phyloP scores from a whole-genome alignment of 2,888 invertebrate species.

The Melangyna quadrimaculata region DNA sequence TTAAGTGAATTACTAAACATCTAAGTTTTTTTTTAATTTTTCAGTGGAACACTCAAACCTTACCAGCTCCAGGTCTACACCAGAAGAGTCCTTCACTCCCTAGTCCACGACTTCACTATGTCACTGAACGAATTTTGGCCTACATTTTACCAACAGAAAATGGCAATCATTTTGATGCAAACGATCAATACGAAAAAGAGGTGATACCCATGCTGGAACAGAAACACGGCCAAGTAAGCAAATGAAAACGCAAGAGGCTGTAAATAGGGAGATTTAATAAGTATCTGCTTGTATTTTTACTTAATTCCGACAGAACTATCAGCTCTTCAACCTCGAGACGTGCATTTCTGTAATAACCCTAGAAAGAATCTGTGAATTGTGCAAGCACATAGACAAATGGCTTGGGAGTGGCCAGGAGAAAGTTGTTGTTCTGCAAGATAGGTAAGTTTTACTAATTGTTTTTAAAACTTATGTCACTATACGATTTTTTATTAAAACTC shows the following conservation, averaged over 20 bases:
- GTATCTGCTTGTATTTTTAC: slow-evolving; percentile 1
- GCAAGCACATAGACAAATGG: slow-evolving; percentile 97
- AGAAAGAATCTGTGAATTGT: slow-evolving; percentile 93
- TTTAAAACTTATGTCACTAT: background rate
- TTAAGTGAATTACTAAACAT: too few species aligned
- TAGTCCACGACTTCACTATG: slow-evolving; percentile 74
- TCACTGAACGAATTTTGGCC: slow-evolving; percentile 75
- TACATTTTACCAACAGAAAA: slow-evolving; percentile 74
- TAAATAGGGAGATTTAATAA: background rate
- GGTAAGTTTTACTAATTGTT: slow-evolving; percentile 82
- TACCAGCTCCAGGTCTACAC: slow-evolving; percentile 31
- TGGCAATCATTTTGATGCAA: slow-evolving; percentile 58
- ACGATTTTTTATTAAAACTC: background rate
- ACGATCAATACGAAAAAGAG: slow-evolving; percentile 75
- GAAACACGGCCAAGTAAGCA: slow-evolving; percentile 75
- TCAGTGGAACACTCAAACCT: slow-evolving; percentile 49
- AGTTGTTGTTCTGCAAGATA: slow-evolving; percentile 93
- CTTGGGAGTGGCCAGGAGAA: slow-evolving; percentile 90
- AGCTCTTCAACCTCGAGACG: slow-evolving; percentile 75
- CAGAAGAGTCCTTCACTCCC: slow-evolving; percentile 26
- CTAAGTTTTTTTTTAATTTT: slow-evolving; percentile 1
- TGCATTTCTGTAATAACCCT: slow-evolving; percentile 83
- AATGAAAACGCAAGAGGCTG: background rate
- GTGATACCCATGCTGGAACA: slow-evolving; percentile 75
- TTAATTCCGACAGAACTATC: slow-evolving; percentile 73